Conservation (phyloP, 1,140 invertebrate species). For the Leptinotarsa undecemlineata region DNA sequence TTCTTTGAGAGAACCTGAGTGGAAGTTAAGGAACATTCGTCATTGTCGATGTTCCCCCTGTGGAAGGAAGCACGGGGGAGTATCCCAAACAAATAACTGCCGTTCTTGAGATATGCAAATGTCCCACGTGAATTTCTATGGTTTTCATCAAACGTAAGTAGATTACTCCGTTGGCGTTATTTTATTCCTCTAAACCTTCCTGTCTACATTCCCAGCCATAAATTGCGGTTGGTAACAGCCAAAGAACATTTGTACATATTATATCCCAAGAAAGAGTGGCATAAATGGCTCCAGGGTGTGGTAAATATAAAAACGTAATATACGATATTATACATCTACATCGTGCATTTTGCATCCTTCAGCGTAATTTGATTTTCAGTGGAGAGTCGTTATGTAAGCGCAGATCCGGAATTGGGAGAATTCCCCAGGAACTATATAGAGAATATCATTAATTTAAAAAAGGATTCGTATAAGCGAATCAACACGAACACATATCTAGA, state of each 20-base stretch:
- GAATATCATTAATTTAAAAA: too few species aligned
- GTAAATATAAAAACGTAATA: slow-evolving; percentile 3
- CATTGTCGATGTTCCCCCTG: too few species aligned
- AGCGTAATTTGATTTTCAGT: slow-evolving; percentile 1
- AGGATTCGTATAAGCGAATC: too few species aligned
- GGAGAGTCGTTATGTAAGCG: neutral
- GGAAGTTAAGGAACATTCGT: too few species aligned
- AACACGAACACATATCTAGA: too few species aligned
- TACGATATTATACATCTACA: slow-evolving; percentile 6
- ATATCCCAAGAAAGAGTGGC: slow-evolving; percentile 11
- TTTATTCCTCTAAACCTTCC: slow-evolving; percentile 5
- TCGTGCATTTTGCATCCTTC: slow-evolving; percentile 7
- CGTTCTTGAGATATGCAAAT: neutral
- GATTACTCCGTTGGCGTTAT: slow-evolving; percentile 3
- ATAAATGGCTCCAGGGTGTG: neutral
- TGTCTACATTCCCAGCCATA: neutral
- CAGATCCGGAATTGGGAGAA: neutral
- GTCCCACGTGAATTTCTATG: neutral
- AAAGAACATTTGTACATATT: slow-evolving; percentile 19
- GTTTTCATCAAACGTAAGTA: slow-evolving; percentile 6
- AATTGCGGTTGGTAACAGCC: slow-evolving; percentile 9
- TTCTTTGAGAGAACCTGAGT: too few species aligned
- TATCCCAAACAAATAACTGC: neutral
- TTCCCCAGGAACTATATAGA: too few species aligned
- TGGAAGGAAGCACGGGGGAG: too few species aligned